Conservation (phyloP, 2,888 invertebrate genomes). For the Mesorhabditis belari region DNA sequence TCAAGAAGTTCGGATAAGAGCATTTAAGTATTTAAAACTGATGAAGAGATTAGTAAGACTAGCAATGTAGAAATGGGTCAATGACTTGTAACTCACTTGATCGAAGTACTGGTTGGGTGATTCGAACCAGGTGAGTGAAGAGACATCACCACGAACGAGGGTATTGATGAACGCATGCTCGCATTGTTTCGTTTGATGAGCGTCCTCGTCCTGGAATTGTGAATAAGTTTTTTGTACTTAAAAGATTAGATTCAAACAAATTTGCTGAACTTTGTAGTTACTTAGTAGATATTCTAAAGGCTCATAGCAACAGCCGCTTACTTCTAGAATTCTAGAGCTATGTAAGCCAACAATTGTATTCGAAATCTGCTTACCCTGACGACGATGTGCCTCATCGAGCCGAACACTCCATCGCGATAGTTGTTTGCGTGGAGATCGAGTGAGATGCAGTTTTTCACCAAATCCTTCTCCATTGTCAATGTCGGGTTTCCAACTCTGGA, state of each 20-base stretch:
- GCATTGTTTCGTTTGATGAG: constrained; percentile 57
- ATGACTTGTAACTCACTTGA: constrained; percentile 22
- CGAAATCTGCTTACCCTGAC: constrained; percentile 62
- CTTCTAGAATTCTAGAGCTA: constrained; percentile 3
- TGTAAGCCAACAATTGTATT: too few relatives aligned
- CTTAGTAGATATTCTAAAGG: too few relatives aligned
- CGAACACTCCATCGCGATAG: constrained; percentile 73
- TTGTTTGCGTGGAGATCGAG: constrained; percentile 82
- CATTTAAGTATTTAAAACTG: too few relatives aligned
- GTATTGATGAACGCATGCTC: constrained; percentile 93
- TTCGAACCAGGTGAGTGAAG: constrained; percentile 86
- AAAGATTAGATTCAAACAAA: neutral
- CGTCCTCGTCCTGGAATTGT: constrained; percentile 33
- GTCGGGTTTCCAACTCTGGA: constrained; percentile 38
- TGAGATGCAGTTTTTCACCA: constrained; percentile 47
- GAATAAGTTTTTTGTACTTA: neutral
- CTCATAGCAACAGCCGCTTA: too few relatives aligned
- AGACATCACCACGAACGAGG: constrained; percentile 81
- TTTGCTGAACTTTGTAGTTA: too few relatives aligned
- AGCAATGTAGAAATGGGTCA: too few relatives aligned
- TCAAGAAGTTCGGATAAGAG: too few relatives aligned
- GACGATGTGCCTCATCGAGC: constrained; percentile 75
- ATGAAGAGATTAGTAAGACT: too few relatives aligned
- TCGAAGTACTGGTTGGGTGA: constrained; percentile 68
- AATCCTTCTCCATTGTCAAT: constrained; percentile 28